Evolutionary conservation across 2,888 invertebrate genomes (phyloP), one percentile per base, ranked within the genome.

Genomic region (Amphipyra tragopoginis): DNA sequence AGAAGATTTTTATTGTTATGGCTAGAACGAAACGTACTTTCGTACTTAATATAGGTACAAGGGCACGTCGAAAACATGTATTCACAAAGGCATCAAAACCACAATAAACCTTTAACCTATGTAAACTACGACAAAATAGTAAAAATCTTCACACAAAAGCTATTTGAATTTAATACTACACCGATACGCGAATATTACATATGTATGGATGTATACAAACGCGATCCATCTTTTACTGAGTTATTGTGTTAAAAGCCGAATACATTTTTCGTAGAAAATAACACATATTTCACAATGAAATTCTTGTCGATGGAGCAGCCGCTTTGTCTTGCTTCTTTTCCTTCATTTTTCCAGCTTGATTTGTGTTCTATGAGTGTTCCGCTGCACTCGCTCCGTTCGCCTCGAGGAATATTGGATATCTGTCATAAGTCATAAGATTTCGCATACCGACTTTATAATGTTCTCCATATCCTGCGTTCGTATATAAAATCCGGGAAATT

Each of bases 381-480:
- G 79, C 77, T 88, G 89, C 90, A 88, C 87, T 84, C 83, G 83
- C 75, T 80, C 73, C 81, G 77, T 76, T 69, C 81, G 88, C 88
- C 85, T 80, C 79, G 73, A 81, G 85, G 85, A 87, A 88, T 91
- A 92, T 92, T 91, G 92, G 90, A 90, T 91, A 90, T 91, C 87
- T 90, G 91, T 91, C 91, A 89, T 86, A 87, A 90, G 87, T 90
- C 87, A 86, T 86, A 87, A 89, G 89, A 90, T 88, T 90, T 86
- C 81, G 86, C 86, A 88, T 86, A 79, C 85, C 79, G 81, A 86
- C 84, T 88, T 85, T 86, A 86, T 87, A 89, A 88, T 87, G 84
- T 82, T 83, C 81, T 79, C 80, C 82, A 82, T 81, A 86, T 80
- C 79, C 77, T 65, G 72, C 78, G 78, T 72, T 71, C 79, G 69